Percentiles rank a stretch among this genome's conserved stretches.
These are phyloP conservation scores for Diplolepis rosae DNA, from an alignment of 2,888 invertebrate genomes.

Conservation along the genomic window DNA sequence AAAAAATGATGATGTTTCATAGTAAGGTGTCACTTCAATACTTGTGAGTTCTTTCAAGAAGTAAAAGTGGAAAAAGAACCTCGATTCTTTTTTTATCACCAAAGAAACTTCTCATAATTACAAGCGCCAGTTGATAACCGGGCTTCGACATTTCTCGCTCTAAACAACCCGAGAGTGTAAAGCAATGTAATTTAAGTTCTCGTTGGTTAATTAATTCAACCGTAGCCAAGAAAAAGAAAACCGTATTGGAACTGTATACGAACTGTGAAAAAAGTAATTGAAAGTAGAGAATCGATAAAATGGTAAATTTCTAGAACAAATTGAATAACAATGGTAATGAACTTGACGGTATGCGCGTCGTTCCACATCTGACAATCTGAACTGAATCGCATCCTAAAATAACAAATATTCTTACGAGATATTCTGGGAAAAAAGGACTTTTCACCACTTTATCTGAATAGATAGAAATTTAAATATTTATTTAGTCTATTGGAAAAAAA, in stretches of 20 bases:
- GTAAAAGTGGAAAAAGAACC: not conserved
- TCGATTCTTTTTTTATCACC: conserved; percentile 25
- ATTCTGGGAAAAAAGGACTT: not conserved
- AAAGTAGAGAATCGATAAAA: conserved; percentile 11
- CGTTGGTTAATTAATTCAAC: conserved; percentile 25
- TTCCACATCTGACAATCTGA: not conserved
- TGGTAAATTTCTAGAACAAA: not conserved
- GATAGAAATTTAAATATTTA: no score
- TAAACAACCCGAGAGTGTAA: not conserved
- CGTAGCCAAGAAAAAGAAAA: conserved; percentile 3
- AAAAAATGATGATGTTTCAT: no score
- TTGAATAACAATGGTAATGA: conserved; percentile 15
- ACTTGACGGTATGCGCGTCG: not conserved
- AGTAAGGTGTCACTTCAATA: no score
- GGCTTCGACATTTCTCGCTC: not conserved
- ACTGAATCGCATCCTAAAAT: not conserved
- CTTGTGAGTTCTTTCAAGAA: not conserved
- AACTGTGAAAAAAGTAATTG: not conserved
- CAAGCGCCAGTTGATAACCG: not conserved
- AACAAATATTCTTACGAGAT: not conserved
- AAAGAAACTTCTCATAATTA: conserved; percentile 7
- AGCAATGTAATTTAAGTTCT: not conserved
- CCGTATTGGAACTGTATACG: not conserved
- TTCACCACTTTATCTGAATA: not conserved
- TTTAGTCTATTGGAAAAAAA: no score